Conservation (phyloP, 1,140 invertebrate species). For the Lordiphosa clarofinis region DNA sequence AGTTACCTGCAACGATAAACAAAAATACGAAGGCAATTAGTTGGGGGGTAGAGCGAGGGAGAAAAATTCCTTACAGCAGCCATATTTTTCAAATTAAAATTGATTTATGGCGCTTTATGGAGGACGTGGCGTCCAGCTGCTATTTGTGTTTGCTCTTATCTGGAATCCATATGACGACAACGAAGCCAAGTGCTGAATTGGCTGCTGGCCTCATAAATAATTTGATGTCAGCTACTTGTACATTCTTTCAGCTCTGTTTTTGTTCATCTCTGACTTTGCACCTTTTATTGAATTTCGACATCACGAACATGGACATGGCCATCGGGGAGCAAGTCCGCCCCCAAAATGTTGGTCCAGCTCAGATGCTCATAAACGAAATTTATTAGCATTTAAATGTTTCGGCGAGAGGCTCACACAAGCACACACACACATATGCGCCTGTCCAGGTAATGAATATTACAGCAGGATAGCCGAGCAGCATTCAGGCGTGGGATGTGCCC, state of each 20-base stretch:
- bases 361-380: slow-evolving; percentile 56
- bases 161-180: slow-evolving; percentile 35
- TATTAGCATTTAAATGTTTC: slow-evolving; percentile 66
- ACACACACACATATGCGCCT: slow-evolving; percentile 34
- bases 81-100: slow-evolving; percentile 75
- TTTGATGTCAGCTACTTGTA: slow-evolving; percentile 35
- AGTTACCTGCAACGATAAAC: too few species aligned
- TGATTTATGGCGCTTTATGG: slow-evolving; percentile 64
- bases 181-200: slow-evolving; percentile 35
- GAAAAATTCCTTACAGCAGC: slow-evolving; percentile 38
- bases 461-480: slow-evolving; percentile 18
- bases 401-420: not conserved
- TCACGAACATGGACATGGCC: slow-evolving; percentile 50
- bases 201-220: slow-evolving; percentile 41
- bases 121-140: slow-evolving; percentile 19
- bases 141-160: slow-evolving; percentile 51
- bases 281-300: slow-evolving; percentile 43
- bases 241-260: slow-evolving; percentile 13
- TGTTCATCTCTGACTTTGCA: slow-evolving; percentile 38
- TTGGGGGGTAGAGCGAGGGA: too few species aligned
- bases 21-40: too few species aligned
- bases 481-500: slow-evolving; percentile 7
- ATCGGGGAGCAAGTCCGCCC: slow-evolving; percentile 27
- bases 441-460: slow-evolving; percentile 56
- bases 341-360: slow-evolving; percentile 24